Percentiles rank a stretch among this genome's conserved stretches.
phyloP scores from a whole-genome alignment of 1,140 invertebrate genomes.

The Gonatopus flavifemur region DNA sequence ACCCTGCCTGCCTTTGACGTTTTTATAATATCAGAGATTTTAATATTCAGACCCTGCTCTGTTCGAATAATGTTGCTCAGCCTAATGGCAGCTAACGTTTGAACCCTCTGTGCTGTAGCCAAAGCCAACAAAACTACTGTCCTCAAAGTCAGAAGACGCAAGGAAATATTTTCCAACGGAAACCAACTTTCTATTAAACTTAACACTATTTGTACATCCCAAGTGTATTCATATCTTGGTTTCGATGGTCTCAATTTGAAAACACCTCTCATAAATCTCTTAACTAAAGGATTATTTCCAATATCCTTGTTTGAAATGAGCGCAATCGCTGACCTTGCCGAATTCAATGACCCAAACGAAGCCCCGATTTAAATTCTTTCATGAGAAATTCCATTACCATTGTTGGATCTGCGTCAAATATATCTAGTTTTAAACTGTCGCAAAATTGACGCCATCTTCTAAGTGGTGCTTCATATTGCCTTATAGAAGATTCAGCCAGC shows the following conservation, averaged over 20 bases:
- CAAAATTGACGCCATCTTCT: constrained; percentile 18
- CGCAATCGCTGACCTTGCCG: constrained; percentile 22
- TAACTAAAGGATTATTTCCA: constrained; percentile 8
- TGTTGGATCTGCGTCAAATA: not conserved
- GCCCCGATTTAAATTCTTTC: not conserved
- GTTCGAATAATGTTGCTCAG: constrained; percentile 7
- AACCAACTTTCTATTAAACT: constrained; percentile 19
- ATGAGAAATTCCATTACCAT: constrained; percentile 13
- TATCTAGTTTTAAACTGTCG: constrained; percentile 5
- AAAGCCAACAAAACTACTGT: constrained; percentile 26
- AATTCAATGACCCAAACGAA: constrained; percentile 26
- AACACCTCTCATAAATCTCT: constrained; percentile 31
- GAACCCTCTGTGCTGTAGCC: constrained; percentile 22
- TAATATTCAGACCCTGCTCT: not conserved
- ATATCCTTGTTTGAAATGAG: constrained; percentile 20
- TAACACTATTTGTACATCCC: constrained; percentile 34
- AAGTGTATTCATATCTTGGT: constrained; percentile 35
- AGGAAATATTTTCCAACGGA: constrained; percentile 6
- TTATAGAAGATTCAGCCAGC: constrained; percentile 10
- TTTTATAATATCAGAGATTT: not conserved
- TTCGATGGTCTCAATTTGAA: constrained; percentile 19
- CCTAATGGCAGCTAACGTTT: constrained; percentile 25
- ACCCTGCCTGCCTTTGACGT: not conserved
- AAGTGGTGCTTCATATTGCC: constrained; percentile 17
- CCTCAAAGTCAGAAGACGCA: constrained; percentile 21